These are phyloP conservation scores for Pseudococcus viburni DNA, from an alignment of 2,888 invertebrate genomes.

Conservation along the genomic window DNA sequence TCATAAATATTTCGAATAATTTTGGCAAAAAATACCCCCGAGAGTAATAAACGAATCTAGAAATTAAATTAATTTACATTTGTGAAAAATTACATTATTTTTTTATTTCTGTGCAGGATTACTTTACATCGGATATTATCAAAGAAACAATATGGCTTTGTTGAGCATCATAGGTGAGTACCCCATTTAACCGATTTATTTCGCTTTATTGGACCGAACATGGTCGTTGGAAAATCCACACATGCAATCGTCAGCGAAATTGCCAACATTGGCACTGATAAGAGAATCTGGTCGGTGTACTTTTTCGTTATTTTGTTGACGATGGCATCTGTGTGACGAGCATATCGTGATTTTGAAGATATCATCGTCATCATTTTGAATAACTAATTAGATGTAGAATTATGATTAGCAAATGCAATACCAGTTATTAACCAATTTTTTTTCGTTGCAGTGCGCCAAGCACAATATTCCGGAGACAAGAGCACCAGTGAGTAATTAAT, in stretches of 20 bases:
- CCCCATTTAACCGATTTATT: background rate
- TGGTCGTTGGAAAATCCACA: background rate
- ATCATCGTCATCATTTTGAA: background rate
- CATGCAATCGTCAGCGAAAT: background rate
- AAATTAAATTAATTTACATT: too few relatives aligned
- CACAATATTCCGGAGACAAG: slow-evolving; percentile 62
- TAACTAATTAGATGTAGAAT: background rate
- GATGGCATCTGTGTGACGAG: too few relatives aligned
- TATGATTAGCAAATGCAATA: background rate
- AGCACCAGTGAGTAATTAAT: slow-evolving; percentile 54
- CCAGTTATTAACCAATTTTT: background rate
- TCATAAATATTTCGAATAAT: too few relatives aligned
- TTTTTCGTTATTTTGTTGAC: background rate
- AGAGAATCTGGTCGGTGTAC: background rate
- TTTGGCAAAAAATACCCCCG: too few relatives aligned
- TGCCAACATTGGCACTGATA: background rate
- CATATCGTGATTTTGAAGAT: background rate
- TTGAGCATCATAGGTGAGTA: slow-evolving; percentile 63
- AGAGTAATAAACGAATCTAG: too few relatives aligned
- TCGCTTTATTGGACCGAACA: background rate
- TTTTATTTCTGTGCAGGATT: slow-evolving; percentile 23
- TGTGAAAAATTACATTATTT: too few relatives aligned
- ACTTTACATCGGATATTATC: slow-evolving; percentile 14
- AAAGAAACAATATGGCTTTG: slow-evolving; percentile 61
- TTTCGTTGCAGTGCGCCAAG: slow-evolving; percentile 61